phyloP scores from a whole-genome alignment of 2,888 invertebrate species.

The Eristalis tenax region DNA sequence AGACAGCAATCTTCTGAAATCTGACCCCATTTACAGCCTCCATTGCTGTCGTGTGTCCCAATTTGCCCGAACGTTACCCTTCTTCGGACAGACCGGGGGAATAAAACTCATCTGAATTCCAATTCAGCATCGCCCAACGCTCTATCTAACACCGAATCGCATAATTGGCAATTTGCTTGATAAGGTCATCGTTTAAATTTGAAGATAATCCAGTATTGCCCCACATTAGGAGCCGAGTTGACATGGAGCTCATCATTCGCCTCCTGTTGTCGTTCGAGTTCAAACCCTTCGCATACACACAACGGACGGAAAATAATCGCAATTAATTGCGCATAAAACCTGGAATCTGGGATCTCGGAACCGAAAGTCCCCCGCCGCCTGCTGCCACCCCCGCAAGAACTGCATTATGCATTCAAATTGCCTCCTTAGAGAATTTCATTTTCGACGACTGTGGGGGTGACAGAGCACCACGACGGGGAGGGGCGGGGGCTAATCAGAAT shows the following conservation, averaged over 20 bases:
- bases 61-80: too few species aligned
- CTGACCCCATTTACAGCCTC: too few species aligned
- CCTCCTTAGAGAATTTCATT: conserved; percentile 62
- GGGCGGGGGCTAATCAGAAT: conserved; percentile 51
- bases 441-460: neutral
- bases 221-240: neutral
- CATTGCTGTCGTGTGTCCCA: too few species aligned
- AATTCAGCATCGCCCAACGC: neutral
- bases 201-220: conserved; percentile 13
- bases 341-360: conserved; percentile 36
- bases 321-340: conserved; percentile 70
- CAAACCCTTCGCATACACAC: neutral
- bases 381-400: neutral
- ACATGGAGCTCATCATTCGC: neutral
- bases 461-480: neutral
- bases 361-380: neutral
- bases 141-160: conserved; percentile 29
- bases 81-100: too few species aligned
- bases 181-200: conserved; percentile 25
- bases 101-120: too few species aligned
- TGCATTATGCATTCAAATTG: conserved; percentile 67
- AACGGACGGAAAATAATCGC: conserved; percentile 54
- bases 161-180: conserved; percentile 58
- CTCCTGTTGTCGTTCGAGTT: neutral
- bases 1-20: too few species aligned